These are phyloP conservation scores for Ormyrus rosae DNA, from an alignment of 2,888 invertebrate genomes.

Conservation along the genomic window DNA sequence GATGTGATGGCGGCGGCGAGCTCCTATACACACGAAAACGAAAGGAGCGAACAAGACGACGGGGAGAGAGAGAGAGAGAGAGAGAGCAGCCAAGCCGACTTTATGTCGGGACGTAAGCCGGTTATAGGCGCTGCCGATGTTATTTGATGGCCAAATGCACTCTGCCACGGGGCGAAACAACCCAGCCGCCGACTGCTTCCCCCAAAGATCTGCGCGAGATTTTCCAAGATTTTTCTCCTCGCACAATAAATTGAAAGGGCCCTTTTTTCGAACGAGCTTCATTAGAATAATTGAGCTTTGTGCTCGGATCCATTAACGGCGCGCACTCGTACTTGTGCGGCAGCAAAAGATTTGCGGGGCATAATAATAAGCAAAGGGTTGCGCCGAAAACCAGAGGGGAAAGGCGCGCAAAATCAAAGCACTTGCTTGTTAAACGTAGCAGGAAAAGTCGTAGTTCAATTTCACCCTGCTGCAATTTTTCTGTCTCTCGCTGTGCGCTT, in stretches of 20 bases:
- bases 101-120: slow-evolving; percentile 75
- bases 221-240: slow-evolving; percentile 2
- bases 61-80: slow-evolving; percentile 60
- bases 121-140: slow-evolving; percentile 76
- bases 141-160: slow-evolving; percentile 77
- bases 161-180: slow-evolving; percentile 60
- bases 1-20: slow-evolving; percentile 63
- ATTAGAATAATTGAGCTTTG: slow-evolving; percentile 51
- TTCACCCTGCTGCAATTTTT: slow-evolving; percentile 58
- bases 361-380: slow-evolving; percentile 47
- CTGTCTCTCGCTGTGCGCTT: slow-evolving; percentile 16
- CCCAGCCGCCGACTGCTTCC: not conserved
- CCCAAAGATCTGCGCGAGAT: not conserved
- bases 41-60: slow-evolving; percentile 18
- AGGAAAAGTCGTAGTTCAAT: slow-evolving; percentile 71
- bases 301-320: slow-evolving; percentile 41
- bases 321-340: slow-evolving; percentile 30
- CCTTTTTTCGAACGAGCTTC: slow-evolving; percentile 44
- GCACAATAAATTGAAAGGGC: slow-evolving; percentile 26
- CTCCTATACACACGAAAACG: slow-evolving; percentile 14
- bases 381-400: slow-evolving; percentile 29
- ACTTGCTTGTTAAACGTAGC: slow-evolving; percentile 70
- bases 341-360: slow-evolving; percentile 17
- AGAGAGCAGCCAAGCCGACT: slow-evolving; percentile 70
- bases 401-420: slow-evolving; percentile 55